Percentiles rank a stretch among this genome's conserved stretches.
phyloP scores from a whole-genome alignment of 2,797 vertebrate genomes.

The Takifugu ocellatus region DNA sequence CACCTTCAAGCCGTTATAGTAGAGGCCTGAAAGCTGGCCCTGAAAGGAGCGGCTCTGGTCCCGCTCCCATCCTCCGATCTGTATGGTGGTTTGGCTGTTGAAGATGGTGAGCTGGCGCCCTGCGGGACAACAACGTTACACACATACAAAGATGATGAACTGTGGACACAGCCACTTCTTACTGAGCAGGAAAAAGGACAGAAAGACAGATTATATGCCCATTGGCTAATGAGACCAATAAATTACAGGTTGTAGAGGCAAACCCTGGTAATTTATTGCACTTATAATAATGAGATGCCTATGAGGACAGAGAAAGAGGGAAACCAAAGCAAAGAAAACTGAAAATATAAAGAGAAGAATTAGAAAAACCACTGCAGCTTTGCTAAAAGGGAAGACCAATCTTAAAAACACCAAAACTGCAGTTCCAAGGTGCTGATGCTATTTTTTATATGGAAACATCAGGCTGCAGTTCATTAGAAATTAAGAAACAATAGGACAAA shows the following conservation, averaged over 20 bases:
- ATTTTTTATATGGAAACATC: conserved; percentile 5
- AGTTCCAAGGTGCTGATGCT: conserved; percentile 15
- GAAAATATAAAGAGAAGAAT: conserved; percentile 65
- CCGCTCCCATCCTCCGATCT: conserved; percentile 96
- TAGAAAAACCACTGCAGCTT: conserved; percentile 70
- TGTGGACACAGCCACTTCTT: conserved; percentile 75
- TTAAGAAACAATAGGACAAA: conserved; percentile 11
- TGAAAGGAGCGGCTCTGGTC: conserved; percentile 95
- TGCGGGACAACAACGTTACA: conserved; percentile 93
- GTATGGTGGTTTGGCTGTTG: conserved; percentile 99
- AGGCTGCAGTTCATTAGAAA: conserved; percentile 9
- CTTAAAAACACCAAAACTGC: conserved; percentile 11
- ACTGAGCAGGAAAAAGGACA: conserved; percentile 56
- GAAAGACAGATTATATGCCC: conserved; percentile 88
- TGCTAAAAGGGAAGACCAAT: conserved; percentile 85
- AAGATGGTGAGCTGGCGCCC: conserved; percentile 99
- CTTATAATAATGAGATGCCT: conserved; percentile 83
- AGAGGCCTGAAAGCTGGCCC: conserved; percentile 98
- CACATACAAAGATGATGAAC: conserved; percentile 89
- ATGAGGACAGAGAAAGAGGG: conserved; percentile 63
- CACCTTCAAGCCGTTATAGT: conserved; percentile 99
- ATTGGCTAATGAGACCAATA: conserved; percentile 93
- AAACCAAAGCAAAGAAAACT: neutral
- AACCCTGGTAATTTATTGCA: conserved; percentile 94
- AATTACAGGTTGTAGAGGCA: conserved; percentile 87